Percentiles rank a stretch among this genome's conserved stretches.
Evolutionary conservation across 2,888 invertebrate species (phyloP).

Genomic region (Lasioglossum calceatum): DNA sequence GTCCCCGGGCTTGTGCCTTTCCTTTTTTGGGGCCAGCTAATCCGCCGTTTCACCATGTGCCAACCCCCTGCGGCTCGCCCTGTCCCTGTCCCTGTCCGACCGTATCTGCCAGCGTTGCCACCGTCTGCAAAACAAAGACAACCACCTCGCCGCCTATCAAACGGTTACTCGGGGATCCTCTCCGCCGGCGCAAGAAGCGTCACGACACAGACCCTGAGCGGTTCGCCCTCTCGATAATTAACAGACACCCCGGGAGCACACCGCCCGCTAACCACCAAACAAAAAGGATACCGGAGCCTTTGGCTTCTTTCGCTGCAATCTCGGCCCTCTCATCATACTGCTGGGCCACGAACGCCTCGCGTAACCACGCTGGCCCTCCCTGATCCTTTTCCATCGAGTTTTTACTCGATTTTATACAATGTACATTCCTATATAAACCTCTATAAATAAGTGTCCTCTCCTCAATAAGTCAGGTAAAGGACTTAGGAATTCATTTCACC

Average conservation of each 20-base stretch:
- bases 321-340: not conserved
- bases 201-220: slow-evolving; percentile 47
- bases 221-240: slow-evolving; percentile 54
- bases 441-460: too few relatives aligned
- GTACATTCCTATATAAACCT: too few relatives aligned
- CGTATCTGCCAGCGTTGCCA: slow-evolving; percentile 23
- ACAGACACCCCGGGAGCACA: slow-evolving; percentile 15
- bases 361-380: not conserved
- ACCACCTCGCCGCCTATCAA: slow-evolving; percentile 13
- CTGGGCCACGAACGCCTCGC: not conserved
- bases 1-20: slow-evolving; percentile 13
- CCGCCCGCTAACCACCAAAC: slow-evolving; percentile 14
- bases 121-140: slow-evolving; percentile 50
- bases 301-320: slow-evolving; percentile 7
- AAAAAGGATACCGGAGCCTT: not conserved
- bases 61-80: slow-evolving; percentile 36
- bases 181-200: not conserved
- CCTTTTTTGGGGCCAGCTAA: slow-evolving; percentile 49
- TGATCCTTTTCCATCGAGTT: not conserved
- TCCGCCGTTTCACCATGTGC: slow-evolving; percentile 55
- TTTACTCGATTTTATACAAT: not conserved
- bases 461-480: too few relatives aligned
- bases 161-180: not conserved
- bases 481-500: too few relatives aligned
- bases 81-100: not conserved